Conservation (phyloP, 2,888 invertebrate species). For the Xanthorhoe spadicearia region DNA sequence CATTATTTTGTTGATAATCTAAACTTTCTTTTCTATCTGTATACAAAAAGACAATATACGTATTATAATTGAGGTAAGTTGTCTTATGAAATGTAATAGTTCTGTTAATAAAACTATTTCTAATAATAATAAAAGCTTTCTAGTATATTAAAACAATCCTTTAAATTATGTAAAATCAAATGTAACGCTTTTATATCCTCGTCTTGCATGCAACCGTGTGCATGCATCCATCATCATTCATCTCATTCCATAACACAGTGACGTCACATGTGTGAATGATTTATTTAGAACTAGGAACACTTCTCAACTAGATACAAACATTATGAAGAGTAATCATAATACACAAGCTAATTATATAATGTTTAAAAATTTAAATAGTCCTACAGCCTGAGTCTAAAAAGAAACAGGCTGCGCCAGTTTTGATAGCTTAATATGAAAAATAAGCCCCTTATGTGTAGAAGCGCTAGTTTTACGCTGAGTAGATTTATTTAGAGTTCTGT, state of each 20-base stretch:
- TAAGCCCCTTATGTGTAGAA: too few relatives aligned
- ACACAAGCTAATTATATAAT: not conserved
- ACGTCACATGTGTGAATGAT: conserved; percentile 46
- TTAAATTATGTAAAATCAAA: not conserved
- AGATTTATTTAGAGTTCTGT: too few relatives aligned
- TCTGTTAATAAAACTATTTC: too few relatives aligned
- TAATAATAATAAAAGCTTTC: not conserved
- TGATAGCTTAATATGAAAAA: not conserved
- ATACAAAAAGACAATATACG: too few relatives aligned
- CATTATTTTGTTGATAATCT: not conserved
- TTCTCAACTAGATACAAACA: conserved; percentile 41
- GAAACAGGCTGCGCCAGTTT: not conserved
- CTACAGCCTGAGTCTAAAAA: not conserved
- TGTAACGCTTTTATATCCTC: conserved; percentile 21
- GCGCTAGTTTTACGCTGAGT: too few relatives aligned
- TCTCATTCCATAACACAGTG: conserved; percentile 44
- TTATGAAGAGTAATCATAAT: conserved; percentile 36
- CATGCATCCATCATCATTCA: conserved; percentile 42
- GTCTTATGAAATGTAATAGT: too few relatives aligned
- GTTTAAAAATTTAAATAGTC: not conserved
- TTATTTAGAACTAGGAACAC: conserved; percentile 42
- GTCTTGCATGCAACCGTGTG: conserved; percentile 33
- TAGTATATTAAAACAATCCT: not conserved
- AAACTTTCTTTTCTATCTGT: too few relatives aligned
- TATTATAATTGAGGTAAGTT: too few relatives aligned